Base-by-base conservation (phyloP, 2,797 vertebrate genomes). In the Hypotaenidia philippensis region DNA sequence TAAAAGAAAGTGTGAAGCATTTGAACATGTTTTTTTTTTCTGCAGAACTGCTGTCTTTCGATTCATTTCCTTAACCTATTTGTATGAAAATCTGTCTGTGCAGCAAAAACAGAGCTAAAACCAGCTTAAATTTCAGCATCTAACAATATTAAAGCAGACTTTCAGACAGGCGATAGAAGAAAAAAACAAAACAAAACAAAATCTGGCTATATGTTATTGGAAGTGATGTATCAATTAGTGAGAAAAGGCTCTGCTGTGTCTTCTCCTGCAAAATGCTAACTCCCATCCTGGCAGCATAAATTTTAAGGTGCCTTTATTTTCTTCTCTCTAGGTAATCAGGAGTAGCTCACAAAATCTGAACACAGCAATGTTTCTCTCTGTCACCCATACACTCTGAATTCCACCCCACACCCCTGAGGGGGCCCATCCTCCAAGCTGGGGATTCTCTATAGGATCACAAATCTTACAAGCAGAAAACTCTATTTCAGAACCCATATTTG, bases 341-440 rank as follows among this genome's bases (percentile, higher is more conserved):
- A 57, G 12, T 4, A 22, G 40, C 17, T 23, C 45, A 71, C 57
- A 93, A 60, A 79, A 5, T 12, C 36, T 79, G 40, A 89, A 64
- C 14, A 55, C 9, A 6, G 5, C 0, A 0, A 31, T 16, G 31
- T 55, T 61, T 72, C 41, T 32, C 1, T 1, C 44, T 68, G 13
- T 70, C 50, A 64, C 18, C 25, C 49, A 40, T n/a, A 71, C 13
- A 23, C 47, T 55, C 59, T 65, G 25, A 85, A 87, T 8, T 55
- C 25, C 23, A 56, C 22, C 38, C n/a, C 0, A 1, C 22, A 59
- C 5, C 49, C 49, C 19, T 14, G 2, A 65, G 5, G 7, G 13
- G 22, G 4, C 0, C 21, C 45, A 49, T 25, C 18, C 61, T 78
- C 45, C 29, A 68, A 83, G 29, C 8, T 31, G 1, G 78, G 41